Percentiles rank a stretch among this genome's conserved stretches.
Conservation (phyloP, 2,113 vertebrate genomes). For the Epinephelus lanceolatus region DNA sequence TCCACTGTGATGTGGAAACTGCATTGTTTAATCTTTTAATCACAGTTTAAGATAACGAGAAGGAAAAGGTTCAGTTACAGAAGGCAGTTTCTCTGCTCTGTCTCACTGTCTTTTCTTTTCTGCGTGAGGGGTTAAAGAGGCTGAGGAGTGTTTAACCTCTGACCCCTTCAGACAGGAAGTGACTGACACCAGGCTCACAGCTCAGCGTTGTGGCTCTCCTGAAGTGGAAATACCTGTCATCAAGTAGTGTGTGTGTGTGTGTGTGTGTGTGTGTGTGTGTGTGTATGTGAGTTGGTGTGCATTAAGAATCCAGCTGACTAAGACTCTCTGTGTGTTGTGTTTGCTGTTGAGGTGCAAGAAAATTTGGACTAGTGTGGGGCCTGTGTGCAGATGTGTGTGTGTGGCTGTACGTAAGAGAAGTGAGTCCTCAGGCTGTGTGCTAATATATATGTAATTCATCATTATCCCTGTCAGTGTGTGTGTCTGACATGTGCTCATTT, state of each 20-base stretch:
- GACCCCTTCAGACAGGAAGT: slow-evolving; percentile 75
- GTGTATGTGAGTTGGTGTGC: background rate
- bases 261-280: slow-evolving; percentile 1
- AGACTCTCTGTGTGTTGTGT: slow-evolving; percentile 24
- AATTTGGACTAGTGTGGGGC: background rate
- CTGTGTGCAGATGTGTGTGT: slow-evolving; percentile 12
- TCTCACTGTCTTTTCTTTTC: slow-evolving; percentile 57
- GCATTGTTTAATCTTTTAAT: no score
- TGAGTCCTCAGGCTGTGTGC: slow-evolving; percentile 78
- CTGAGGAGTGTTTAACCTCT: slow-evolving; percentile 80
- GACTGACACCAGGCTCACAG: slow-evolving; percentile 68
- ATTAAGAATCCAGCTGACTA: slow-evolving; percentile 58
- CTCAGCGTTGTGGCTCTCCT: slow-evolving; percentile 70
- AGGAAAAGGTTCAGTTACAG: slow-evolving; percentile 9
- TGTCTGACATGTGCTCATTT: slow-evolving; percentile 85
- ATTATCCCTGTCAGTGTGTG: slow-evolving; percentile 81
- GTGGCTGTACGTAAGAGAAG: slow-evolving; percentile 12
- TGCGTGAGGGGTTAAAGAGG: slow-evolving; percentile 52
- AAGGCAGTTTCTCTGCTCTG: slow-evolving; percentile 6
- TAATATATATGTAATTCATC: slow-evolving; percentile 86
- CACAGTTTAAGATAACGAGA: background rate
- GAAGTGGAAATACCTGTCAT: slow-evolving; percentile 81
- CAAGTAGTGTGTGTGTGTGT: slow-evolving; percentile 33
- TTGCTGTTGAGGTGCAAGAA: slow-evolving; percentile 29
- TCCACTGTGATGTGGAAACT: no score